phyloP scores from a whole-genome alignment of 2,797 vertebrate genomes.

The Rhinatrema bivittatum region DNA sequence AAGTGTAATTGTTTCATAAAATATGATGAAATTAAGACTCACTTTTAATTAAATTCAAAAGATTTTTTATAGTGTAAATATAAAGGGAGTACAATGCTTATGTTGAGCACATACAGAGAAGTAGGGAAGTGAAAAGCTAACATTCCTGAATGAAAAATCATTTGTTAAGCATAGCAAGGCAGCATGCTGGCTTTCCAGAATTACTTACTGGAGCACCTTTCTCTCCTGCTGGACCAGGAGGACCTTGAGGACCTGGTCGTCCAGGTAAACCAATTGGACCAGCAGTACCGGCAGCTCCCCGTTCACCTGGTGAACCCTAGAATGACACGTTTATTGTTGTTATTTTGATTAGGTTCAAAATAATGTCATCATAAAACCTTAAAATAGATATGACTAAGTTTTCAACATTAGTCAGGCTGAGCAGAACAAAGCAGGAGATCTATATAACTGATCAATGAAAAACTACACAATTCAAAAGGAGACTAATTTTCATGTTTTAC shows the following conservation, averaged over 20 bases:
- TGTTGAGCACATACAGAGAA: conserved; percentile 11
- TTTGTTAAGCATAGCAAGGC: background rate
- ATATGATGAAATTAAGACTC: conserved; percentile 17
- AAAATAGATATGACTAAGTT: too few relatives aligned
- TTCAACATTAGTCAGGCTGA: too few relatives aligned
- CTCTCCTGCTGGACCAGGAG: conserved; percentile 91
- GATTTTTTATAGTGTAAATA: conserved; percentile 20
- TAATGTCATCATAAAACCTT: too few relatives aligned
- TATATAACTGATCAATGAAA: too few relatives aligned
- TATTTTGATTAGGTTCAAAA: too few relatives aligned
- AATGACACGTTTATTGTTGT: too few relatives aligned
- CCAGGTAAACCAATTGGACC: conserved; percentile 92
- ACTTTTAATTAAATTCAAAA: conserved; percentile 19
- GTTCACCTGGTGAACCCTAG: conserved; percentile 91
- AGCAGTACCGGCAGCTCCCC: conserved; percentile 80
- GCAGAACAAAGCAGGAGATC: too few relatives aligned
- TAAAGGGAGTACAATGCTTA: background rate
- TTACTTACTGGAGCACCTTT: conserved; percentile 90
- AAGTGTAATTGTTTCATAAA: conserved; percentile 15
- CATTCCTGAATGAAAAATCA: conserved; percentile 5
- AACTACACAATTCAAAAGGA: too few relatives aligned
- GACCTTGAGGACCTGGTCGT: conserved; percentile 88
- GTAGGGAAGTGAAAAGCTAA: conserved; percentile 6
- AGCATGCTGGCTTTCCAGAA: background rate
- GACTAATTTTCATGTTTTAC: too few relatives aligned